Percentiles rank a stretch among this genome's conserved stretches.
Conservation (phyloP, 2,113 vertebrate species). For the Zosterops japonicus region DNA sequence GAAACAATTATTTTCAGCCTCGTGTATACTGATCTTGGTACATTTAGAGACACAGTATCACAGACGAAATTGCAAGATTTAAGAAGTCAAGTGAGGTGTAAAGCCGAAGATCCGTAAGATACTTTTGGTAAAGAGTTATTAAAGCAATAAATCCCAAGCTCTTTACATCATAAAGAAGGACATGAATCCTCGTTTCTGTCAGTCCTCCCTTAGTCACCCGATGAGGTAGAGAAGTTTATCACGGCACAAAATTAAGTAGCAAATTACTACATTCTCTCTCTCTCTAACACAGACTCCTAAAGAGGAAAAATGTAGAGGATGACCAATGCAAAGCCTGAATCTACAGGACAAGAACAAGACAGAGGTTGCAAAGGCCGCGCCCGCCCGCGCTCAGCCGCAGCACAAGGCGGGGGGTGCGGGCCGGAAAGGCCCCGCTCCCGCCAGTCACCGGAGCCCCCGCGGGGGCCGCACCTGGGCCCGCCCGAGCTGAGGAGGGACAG, state of each 20-base stretch:
- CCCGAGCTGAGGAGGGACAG: too few relatives aligned
- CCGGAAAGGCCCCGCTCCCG: not conserved
- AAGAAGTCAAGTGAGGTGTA: not conserved
- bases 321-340: too few relatives aligned
- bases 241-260: fast-evolving
- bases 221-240: not conserved
- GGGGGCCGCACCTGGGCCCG: not conserved
- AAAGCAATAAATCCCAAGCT: not conserved
- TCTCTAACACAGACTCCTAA: not conserved
- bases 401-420: fast-evolving
- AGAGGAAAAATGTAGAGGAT: fast-evolving
- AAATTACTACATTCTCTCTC: not conserved
- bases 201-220: not conserved
- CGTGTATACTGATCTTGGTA: not conserved
- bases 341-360: not conserved
- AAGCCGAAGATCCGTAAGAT: fast-evolving
- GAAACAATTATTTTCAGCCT: not conserved
- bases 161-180: not conserved
- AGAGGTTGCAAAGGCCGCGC: fast-evolving
- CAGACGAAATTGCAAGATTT: fast-evolving
- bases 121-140: not conserved
- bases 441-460: not conserved
- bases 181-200: fast-evolving
- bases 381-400: fast-evolving
- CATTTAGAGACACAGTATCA: not conserved